These are phyloP conservation scores for Salminus brasiliensis DNA, from an alignment of 2,113 vertebrate genomes.

Conservation along the genomic window DNA sequence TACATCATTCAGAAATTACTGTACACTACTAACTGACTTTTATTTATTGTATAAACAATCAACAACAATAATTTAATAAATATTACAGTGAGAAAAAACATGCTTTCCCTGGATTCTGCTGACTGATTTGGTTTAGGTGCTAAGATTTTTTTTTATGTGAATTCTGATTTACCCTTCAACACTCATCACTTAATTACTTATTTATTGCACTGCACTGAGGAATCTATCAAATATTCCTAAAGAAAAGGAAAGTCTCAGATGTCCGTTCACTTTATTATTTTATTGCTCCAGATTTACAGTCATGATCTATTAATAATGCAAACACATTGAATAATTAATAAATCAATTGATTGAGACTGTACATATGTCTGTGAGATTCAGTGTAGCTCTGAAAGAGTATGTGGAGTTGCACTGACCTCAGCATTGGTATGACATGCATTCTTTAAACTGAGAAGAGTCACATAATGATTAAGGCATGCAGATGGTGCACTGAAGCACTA, in stretches of 20 bases:
- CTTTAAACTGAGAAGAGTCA: slow-evolving; percentile 12
- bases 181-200: slow-evolving; percentile 1
- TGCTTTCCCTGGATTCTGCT: background rate
- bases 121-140: background rate
- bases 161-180: background rate
- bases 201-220: background rate
- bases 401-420: background rate
- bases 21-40: too few relatives aligned
- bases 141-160: background rate
- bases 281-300: too few relatives aligned
- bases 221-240: background rate
- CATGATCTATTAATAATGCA: background rate
- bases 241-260: background rate
- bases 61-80: too few relatives aligned
- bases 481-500: background rate
- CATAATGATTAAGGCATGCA: background rate
- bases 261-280: background rate
- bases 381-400: background rate
- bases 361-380: background rate
- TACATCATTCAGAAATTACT: too few relatives aligned
- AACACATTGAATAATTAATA: background rate
- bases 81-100: background rate
- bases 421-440: background rate
- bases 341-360: background rate
- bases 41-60: too few relatives aligned